Percentiles rank a stretch among this genome's conserved stretches.
These are phyloP conservation scores for Leptinotarsa juncta DNA, from an alignment of 2,888 invertebrate genomes.

Conservation along the genomic window DNA sequence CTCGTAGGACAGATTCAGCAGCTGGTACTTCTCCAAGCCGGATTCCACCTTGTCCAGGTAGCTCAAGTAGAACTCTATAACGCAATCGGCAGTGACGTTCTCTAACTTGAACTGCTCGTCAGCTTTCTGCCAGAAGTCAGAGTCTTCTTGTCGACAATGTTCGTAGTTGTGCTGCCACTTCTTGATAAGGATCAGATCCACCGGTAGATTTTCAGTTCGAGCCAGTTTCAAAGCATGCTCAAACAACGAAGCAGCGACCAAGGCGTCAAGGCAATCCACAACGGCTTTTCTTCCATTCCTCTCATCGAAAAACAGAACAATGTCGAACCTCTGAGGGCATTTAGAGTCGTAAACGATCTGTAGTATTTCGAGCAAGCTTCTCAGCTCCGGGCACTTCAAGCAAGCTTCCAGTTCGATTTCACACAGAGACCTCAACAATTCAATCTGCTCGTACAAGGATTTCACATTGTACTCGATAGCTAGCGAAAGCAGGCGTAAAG, in stretches of 20 bases:
- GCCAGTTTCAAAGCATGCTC: conserved; percentile 72
- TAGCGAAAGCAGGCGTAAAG: conserved; percentile 72
- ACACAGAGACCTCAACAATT: conserved; percentile 72
- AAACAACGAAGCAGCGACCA: conserved; percentile 69
- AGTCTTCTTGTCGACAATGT: conserved; percentile 65
- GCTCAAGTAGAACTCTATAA: conserved; percentile 74
- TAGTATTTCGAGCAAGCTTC: conserved; percentile 55
- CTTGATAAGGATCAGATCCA: conserved; percentile 69
- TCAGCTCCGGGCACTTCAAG: conserved; percentile 66
- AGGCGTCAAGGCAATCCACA: conserved; percentile 68
- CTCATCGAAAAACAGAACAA: conserved; percentile 60
- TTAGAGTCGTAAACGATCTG: conserved; percentile 53
- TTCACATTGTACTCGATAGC: conserved; percentile 73
- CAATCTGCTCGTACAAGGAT: conserved; percentile 74
- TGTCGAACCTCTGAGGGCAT: conserved; percentile 67
- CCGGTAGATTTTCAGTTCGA: conserved; percentile 66
- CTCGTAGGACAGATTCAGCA: conserved; percentile 59
- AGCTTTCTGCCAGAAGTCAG: conserved; percentile 71
- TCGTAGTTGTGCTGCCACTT: conserved; percentile 70
- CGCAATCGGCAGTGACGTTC: conserved; percentile 71
- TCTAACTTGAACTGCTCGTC: conserved; percentile 73
- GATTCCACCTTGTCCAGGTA: conserved; percentile 68
- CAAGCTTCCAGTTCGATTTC: conserved; percentile 71
- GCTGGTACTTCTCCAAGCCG: conserved; percentile 67
- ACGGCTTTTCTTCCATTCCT: conserved; percentile 66